Base-by-base conservation (phyloP, 2,113 vertebrate genomes). In the Tapirus terrestris region DNA sequence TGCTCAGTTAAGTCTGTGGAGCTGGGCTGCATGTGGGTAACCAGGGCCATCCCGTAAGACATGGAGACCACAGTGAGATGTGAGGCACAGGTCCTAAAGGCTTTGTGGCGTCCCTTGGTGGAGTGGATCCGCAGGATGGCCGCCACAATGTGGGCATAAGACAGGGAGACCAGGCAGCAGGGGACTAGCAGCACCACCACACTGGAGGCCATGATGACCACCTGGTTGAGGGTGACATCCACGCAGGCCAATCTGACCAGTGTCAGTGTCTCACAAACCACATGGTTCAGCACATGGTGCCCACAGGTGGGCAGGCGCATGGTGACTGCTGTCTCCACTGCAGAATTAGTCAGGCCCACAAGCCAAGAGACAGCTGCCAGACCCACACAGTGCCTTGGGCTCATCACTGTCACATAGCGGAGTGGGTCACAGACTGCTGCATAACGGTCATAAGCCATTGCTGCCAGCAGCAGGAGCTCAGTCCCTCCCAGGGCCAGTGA, bases 1-100 rank as follows among this genome's bases (percentile, higher is more conserved):
- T 18, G 88, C 63, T 89, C 48, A 0, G 97, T 98, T 0, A 95
- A 97, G 72, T 95, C 98, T 2, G 39, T 88, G 65, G 97, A 94
- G 20, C 11, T 83, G 0, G 98, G 98, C 18, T 96, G 91, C 61
- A 98, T 33, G 48, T 98, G 91, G 3, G 97, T 96, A 76, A 98
- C 97, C 14, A 97, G 95, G 77, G 98, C 97, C 77, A 98, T 98
- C 18, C 98, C 97, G 0, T 98, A 98, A 76, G 98, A 98, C n/a
- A 98, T 89, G 1, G 97, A 88, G 72, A 98, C 98, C 97, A 99
- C 48, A n/a, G 94, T 27, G 92, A 98, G 92, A 88, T 99, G 98
- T 0, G 97, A 98, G 45, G 95, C 0, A 6, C 98, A 98, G 91
- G 98, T 98, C 67, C 79, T 97, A 23, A 98, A 97, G 93, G 98